Evolutionary conservation across 2,888 invertebrate genomes (phyloP).

Genomic region (Myopa testacea): DNA sequence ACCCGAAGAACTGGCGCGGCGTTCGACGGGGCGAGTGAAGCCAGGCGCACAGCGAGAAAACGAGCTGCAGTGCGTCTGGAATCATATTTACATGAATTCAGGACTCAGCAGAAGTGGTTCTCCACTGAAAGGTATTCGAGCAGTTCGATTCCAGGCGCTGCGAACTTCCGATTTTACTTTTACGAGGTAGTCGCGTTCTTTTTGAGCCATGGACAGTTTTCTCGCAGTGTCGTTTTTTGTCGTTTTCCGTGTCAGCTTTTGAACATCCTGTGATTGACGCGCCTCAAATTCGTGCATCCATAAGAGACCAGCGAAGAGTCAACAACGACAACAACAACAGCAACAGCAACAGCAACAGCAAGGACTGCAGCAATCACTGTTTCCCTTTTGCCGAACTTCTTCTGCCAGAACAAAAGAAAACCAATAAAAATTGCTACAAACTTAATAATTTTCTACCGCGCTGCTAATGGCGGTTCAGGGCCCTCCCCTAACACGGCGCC

Average conservation of each 20-base stretch:
- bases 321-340: not conserved
- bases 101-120: too few relatives aligned
- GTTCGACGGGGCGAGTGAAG: not conserved
- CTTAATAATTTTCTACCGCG: slow-evolving; percentile 45
- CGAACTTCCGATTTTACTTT: too few relatives aligned
- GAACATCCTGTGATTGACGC: slow-evolving; percentile 21
- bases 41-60: not conserved
- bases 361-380: not conserved
- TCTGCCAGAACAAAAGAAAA: slow-evolving; percentile 36
- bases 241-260: slow-evolving; percentile 16
- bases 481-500: not conserved
- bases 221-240: slow-evolving; percentile 14
- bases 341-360: too few relatives aligned
- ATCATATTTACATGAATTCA: too few relatives aligned
- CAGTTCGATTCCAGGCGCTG: too few relatives aligned
- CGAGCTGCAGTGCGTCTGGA: not conserved
- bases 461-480: not conserved
- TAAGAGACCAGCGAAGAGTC: not conserved
- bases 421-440: slow-evolving; percentile 53
- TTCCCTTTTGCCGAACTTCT: not conserved
- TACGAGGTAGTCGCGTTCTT: too few relatives aligned
- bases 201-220: not conserved
- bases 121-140: too few relatives aligned
- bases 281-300: slow-evolving; percentile 13
- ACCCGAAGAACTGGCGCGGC: not conserved